Base-by-base conservation (phyloP, 1,140 invertebrate species). In the Drosophila equinoxialis region DNA sequence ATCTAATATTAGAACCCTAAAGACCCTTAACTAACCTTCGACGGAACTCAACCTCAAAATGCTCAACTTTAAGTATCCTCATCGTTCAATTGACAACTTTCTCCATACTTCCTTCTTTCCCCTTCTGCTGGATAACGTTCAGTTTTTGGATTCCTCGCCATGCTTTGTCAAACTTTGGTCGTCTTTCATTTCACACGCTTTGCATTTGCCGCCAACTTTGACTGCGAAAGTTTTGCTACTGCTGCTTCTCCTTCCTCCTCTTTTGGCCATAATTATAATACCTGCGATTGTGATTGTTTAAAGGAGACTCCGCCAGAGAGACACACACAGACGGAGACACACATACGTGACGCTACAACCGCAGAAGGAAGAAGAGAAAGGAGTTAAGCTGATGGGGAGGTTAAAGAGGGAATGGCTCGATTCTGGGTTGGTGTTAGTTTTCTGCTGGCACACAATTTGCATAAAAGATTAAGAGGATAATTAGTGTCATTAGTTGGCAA, bases 391-490 rank as follows among this genome's bases (percentile, higher is more conserved):
- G 30, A 59, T 37, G 33, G 26, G 7, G 10, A 48, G 23, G 69
- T 17, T 60, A 51, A 26, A 26, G 51, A 39, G 51, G 33, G 58
- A 23, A 14, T 58, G 75, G 45, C n/a, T 7, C 6, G 45, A 23
- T 11, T 51, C 45, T 20, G 17, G 45, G 64, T 67, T 45, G 45
- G 61, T 20, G 60, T 30, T 37, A 37, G 54, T 48, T 48, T 35
- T 55, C 42, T 23, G 35, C 63, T 73, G 71, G 65, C 37, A 79
- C 71, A 86, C 71, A 78, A 86, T 86, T 86, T 86, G 76, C 79
- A 86, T 86, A 79, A 79, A 71, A 86, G 83, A 86, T 86, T 87
- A 86, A 77, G 79, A 79, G 82, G 72, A 79, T 87, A 87, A 87
- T 86, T 86, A 86, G 83, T 87, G 79, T 82, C 83, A 86, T 86